phyloP scores from a whole-genome alignment of 2,797 vertebrate species.

The Sitta carolinensis region DNA sequence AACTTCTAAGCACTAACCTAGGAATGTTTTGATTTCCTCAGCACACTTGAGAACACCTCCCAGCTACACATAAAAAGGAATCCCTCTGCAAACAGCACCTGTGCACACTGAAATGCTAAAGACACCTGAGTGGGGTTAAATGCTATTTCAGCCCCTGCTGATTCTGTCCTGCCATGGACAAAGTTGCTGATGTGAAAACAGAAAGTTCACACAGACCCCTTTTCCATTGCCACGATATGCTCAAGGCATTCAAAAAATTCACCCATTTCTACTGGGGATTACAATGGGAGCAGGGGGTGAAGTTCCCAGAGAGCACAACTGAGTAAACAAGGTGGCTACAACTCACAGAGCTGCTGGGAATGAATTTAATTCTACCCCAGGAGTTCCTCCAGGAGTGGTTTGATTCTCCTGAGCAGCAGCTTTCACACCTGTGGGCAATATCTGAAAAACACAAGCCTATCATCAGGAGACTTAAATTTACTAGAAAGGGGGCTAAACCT shows the following conservation, averaged over 20 bases:
- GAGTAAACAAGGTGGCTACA: not conserved
- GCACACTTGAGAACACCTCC: not conserved
- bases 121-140: not conserved
- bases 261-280: not conserved
- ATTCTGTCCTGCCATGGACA: not conserved
- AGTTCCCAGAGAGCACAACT: constrained; percentile 3
- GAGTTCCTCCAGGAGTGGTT: not conserved
- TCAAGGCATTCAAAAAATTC: not conserved
- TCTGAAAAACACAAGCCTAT: not conserved
- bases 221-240: not conserved
- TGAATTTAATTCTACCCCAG: not conserved
- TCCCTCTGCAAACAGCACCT: not conserved
- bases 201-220: not conserved
- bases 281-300: not conserved
- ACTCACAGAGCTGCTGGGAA: not conserved
- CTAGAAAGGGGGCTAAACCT: not conserved
- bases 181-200: not conserved
- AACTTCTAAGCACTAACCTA: not conserved
- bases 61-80: not conserved
- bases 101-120: not conserved
- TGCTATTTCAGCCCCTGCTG: not conserved
- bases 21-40: not conserved
- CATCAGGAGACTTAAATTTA: not conserved
- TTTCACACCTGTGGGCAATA: not conserved
- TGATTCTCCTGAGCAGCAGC: not conserved